Percentiles rank a stretch among this genome's conserved stretches.
Evolutionary conservation across 23 tunicate species (phyloP).

Genomic region (Styela clava): DNA sequence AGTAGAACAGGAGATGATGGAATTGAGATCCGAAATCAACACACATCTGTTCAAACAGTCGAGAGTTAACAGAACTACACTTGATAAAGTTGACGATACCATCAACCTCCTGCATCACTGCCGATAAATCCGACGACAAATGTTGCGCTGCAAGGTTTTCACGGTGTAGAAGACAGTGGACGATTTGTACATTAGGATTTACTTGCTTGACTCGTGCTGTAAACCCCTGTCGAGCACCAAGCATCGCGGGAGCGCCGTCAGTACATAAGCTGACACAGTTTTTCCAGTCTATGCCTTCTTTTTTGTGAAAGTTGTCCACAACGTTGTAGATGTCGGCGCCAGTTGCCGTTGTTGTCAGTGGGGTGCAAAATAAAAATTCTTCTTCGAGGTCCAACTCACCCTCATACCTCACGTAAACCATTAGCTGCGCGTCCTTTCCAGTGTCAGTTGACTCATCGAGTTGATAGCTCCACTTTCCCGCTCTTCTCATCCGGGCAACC

Average conservation of each 20-base stretch:
- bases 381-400: slow-evolving; percentile 59
- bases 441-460: no score
- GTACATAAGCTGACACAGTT: slow-evolving; percentile 57
- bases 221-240: slow-evolving; percentile 46
- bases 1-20: slow-evolving; percentile 33
- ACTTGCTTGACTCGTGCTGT: slow-evolving; percentile 51
- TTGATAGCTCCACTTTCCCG: no score
- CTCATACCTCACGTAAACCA: no score
- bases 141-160: slow-evolving; percentile 53
- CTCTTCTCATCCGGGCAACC: no score
- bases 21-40: slow-evolving; percentile 45
- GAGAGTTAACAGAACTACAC: slow-evolving; percentile 52
- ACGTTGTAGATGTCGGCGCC: slow-evolving; percentile 2
- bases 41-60: slow-evolving; percentile 63
- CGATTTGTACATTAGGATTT: slow-evolving; percentile 32
- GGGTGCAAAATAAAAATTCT: slow-evolving; percentile 55
- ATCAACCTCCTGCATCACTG: slow-evolving; percentile 43
- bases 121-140: slow-evolving; percentile 44
- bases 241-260: slow-evolving; percentile 59
- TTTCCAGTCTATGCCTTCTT: no score
- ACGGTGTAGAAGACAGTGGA: slow-evolving; percentile 54
- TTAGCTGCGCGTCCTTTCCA: no score
- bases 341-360: slow-evolving; percentile 50
- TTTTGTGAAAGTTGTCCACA: neutral
- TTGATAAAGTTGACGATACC: slow-evolving; percentile 49